Base-by-base conservation (phyloP, 2,113 vertebrate genomes). In the Emydocephalus ijimae region DNA sequence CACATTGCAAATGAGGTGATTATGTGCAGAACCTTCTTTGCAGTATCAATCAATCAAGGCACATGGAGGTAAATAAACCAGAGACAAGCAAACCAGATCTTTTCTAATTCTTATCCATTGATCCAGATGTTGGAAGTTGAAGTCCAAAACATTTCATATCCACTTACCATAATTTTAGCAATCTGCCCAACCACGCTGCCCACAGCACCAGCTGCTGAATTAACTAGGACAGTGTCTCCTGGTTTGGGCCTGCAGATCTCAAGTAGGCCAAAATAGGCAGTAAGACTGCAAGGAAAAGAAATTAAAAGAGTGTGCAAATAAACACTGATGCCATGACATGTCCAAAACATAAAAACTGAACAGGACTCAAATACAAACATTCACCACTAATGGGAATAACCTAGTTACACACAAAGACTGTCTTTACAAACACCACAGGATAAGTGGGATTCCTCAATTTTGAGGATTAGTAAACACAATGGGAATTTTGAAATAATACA, bases 151-250 rank as follows among this genome's bases (percentile, higher is more conserved):
- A 18, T 50, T 59, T 85, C 7, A 10, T 26, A 1, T 86, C 0
- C 74, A 95, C 97, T 96, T 92, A 98, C 98, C 94, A 98, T 98
- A 74, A 98, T 97, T 96, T 99, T 99, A 26, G 98, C 98, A 0
- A 99, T 97, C 95, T 99, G 98, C 3, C 98, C 98, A 91, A 98
- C 98, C 18, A 98, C 95, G 0, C 97, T 97, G 91, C 99, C 98
- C 95, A 99, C 98, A 0, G 98, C 98, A 0, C 98, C 99, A 2
- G 98, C 98, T 24, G 98, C 98, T 12, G 98, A 98, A 55, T 98
- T 99, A 87, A 99, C 97, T 93, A 99, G 89, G 92, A 99, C 96
- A 0, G 97, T 98, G n/a, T 99, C 98, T 29, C 98, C 98, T 26
- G 97, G 48, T 95, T 98, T 97, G 5, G 98, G 92, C 14, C 95